Evolutionary conservation across 2,888 invertebrate species (phyloP).

Genomic region (Drosophila lacicola): DNA sequence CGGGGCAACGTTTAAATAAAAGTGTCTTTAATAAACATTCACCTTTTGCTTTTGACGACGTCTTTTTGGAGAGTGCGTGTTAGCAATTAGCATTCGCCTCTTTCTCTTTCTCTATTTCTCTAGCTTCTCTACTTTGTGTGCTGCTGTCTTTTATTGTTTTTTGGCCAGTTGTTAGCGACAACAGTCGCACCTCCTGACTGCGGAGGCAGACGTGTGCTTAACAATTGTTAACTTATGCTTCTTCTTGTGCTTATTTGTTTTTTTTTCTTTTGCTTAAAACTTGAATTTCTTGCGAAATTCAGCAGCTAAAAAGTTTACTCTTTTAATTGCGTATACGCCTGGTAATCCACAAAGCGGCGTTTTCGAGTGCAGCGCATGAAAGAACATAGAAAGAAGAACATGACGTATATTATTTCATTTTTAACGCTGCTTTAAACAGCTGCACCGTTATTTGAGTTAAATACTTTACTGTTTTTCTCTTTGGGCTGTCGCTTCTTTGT

Average conservation of each 20-base stretch:
- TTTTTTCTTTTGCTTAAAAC: conserved; percentile 37
- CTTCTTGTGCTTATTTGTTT: neutral
- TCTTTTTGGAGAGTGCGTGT: conserved; percentile 47
- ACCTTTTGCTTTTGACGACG: conserved; percentile 80
- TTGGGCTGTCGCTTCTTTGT: conserved; percentile 33
- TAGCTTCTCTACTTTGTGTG: conserved; percentile 19
- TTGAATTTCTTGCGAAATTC: conserved; percentile 60
- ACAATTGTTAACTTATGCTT: conserved; percentile 37
- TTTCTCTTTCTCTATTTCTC: conserved; percentile 25
- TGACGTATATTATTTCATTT: conserved; percentile 21
- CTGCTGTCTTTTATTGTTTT: conserved; percentile 24
- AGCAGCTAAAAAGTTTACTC: conserved; percentile 35
- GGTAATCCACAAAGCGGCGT: conserved; percentile 83
- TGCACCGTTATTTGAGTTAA: conserved; percentile 37
- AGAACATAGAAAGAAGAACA: conserved; percentile 27
- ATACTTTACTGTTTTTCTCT: conserved; percentile 56
- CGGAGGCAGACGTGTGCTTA: conserved; percentile 76
- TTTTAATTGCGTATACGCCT: conserved; percentile 76
- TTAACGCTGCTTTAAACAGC: conserved; percentile 23
- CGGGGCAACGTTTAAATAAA: conserved; percentile 20
- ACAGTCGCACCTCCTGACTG: conserved; percentile 71
- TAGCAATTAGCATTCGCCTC: conserved; percentile 71
- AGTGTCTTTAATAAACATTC: conserved; percentile 58
- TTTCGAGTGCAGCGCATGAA: conserved; percentile 54
- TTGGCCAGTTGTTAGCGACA: conserved; percentile 56